Percentiles rank a stretch among this genome's conserved stretches.
phyloP scores from a whole-genome alignment of 2,797 vertebrate species.

The Simalia tracyae region DNA sequence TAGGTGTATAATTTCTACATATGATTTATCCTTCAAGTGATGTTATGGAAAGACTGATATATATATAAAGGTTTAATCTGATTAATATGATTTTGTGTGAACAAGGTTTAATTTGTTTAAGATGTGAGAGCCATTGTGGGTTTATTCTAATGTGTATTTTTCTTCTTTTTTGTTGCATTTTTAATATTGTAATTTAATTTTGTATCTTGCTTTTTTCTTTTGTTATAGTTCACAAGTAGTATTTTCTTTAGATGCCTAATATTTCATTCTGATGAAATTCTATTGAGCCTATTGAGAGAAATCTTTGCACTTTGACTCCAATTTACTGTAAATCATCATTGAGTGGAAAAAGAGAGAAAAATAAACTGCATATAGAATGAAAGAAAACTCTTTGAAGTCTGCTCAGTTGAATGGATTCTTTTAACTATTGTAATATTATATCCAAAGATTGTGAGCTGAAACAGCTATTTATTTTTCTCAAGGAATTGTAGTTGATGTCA shows the following conservation, averaged over 20 bases:
- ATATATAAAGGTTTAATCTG: not conserved
- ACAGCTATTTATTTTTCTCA: not conserved
- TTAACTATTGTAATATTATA: not conserved
- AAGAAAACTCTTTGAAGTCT: slow-evolving; percentile 5
- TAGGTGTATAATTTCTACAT: not conserved
- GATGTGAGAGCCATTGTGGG: not conserved
- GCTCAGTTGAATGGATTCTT: not conserved
- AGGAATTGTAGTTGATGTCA: not conserved
- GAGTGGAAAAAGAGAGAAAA: not conserved
- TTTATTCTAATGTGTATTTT: not conserved
- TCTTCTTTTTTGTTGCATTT: not conserved
- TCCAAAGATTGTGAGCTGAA: not conserved
- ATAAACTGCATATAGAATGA: slow-evolving; percentile 26
- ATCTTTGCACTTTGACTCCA: not conserved
- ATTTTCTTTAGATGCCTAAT: not conserved
- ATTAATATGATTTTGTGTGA: not conserved
- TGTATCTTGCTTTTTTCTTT: not conserved
- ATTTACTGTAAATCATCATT: not conserved
- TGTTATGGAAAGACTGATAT: not conserved
- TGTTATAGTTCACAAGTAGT: not conserved
- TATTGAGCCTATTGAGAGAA: not conserved
- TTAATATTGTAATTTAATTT: not conserved
- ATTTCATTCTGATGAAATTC: not conserved
- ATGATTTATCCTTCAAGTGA: not conserved
- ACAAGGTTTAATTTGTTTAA: not conserved